Evolutionary conservation across 2,797 vertebrate species (phyloP).

Genomic region (Steatocranus sp.): DNA sequence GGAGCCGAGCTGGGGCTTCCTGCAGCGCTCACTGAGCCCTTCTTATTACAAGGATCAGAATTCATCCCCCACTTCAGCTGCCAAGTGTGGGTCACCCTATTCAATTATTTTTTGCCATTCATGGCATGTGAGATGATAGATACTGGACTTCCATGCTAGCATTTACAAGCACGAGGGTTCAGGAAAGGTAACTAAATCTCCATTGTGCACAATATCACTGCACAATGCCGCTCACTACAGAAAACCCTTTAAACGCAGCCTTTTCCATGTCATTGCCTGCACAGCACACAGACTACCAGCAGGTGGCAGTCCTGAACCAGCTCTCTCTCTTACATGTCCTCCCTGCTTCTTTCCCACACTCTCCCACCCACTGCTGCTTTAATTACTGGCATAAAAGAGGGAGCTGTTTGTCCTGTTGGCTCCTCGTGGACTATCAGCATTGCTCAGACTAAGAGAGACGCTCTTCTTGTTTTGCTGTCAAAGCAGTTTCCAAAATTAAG

Average conservation of each 20-base stretch:
- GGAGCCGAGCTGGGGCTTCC: conserved; percentile 52
- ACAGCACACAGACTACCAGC: conserved; percentile 29
- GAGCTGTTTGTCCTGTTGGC: conserved; percentile 58
- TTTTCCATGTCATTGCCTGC: conserved; percentile 1
- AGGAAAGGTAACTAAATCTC: neutral
- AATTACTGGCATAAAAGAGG: conserved; percentile 60
- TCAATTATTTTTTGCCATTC: conserved; percentile 51
- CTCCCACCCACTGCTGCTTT: conserved; percentile 58
- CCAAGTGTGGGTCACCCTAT: conserved; percentile 56
- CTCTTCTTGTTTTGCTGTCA: conserved; percentile 58
- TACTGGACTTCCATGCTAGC: conserved; percentile 15
- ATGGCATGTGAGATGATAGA: conserved; percentile 19
- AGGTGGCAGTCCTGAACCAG: conserved; percentile 67
- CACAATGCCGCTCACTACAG: neutral
- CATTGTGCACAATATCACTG: neutral
- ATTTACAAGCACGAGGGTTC: neutral
- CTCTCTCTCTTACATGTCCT: neutral
- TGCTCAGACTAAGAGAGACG: conserved; percentile 49
- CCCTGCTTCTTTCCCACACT: conserved; percentile 50
- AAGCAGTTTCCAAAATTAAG: conserved; percentile 60
- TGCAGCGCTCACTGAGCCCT: conserved; percentile 53
- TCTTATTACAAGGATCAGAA: conserved; percentile 65
- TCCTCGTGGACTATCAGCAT: conserved; percentile 38
- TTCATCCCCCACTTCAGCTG: conserved; percentile 52
- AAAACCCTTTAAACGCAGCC: neutral